phyloP scores from a whole-genome alignment of 1,140 invertebrate species.

The Conus ventricosus region DNA sequence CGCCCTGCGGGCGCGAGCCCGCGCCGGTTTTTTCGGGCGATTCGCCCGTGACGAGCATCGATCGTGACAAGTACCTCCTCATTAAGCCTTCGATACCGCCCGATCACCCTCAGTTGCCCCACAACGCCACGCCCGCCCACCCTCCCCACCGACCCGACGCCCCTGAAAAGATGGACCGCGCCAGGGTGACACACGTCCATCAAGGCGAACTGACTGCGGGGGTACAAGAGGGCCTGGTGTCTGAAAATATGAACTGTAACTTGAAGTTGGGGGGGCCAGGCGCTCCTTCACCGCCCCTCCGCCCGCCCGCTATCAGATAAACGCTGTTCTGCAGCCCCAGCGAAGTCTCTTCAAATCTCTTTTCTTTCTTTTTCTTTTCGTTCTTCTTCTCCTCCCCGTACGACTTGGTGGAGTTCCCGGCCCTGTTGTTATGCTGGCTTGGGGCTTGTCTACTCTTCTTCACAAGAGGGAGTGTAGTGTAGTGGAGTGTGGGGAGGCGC shows the following conservation, averaged over 20 bases:
- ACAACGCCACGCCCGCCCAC: neutral
- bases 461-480: too few relatives aligned
- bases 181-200: slow-evolving; percentile 73
- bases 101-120: neutral
- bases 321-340: slow-evolving; percentile 27
- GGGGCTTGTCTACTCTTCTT: too few relatives aligned
- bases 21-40: neutral
- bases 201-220: slow-evolving; percentile 70
- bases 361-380: neutral
- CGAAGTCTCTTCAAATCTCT: slow-evolving; percentile 16
- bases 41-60: neutral
- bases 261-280: slow-evolving; percentile 59
- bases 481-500: too few relatives aligned
- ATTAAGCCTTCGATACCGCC: neutral
- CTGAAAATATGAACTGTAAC: slow-evolving; percentile 66
- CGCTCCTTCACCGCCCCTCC: slow-evolving; percentile 36
- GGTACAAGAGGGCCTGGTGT: slow-evolving; percentile 56
- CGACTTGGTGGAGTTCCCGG: neutral
- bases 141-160: slow-evolving; percentile 25
- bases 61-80: neutral
- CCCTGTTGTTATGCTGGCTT: too few relatives aligned
- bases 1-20: too few relatives aligned
- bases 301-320: slow-evolving; percentile 42
- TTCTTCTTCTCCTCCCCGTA: neutral
- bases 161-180: slow-evolving; percentile 62